These are phyloP conservation scores for Agrochola circellaris DNA, from an alignment of 2,888 invertebrate species.

Conservation along the genomic window DNA sequence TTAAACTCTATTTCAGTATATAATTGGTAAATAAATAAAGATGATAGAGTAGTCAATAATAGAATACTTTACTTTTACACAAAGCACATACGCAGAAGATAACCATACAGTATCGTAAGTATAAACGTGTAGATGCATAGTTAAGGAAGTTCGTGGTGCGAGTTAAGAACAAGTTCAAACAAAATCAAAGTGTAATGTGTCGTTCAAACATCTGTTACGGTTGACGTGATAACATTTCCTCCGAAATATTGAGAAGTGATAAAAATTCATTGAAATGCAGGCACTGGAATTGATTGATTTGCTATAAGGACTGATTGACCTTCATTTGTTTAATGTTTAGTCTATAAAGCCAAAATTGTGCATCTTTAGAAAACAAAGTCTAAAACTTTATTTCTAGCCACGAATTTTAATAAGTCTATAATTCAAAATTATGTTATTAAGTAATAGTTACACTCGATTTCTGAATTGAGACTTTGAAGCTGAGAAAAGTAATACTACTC, in stretches of 20 bases:
- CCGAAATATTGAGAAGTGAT: constrained; percentile 4
- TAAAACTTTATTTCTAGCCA: no score
- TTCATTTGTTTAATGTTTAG: neutral
- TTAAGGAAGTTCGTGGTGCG: constrained; percentile 27
- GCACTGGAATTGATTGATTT: neutral
- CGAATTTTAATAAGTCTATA: no score
- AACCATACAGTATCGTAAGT: neutral
- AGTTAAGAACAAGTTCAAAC: constrained; percentile 48
- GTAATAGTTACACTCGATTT: no score
- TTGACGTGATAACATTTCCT: constrained; percentile 21
- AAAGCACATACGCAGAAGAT: neutral
- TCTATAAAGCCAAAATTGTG: no score
- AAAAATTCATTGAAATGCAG: neutral
- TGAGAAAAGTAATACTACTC: no score
- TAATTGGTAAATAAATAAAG: no score
- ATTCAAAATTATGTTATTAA: no score
- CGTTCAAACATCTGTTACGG: constrained; percentile 45
- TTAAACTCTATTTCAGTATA: no score
- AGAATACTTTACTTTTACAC: no score
- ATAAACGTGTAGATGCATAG: constrained; percentile 3
- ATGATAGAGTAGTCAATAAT: no score
- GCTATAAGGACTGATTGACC: neutral
- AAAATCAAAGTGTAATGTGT: constrained; percentile 54
- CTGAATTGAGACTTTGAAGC: no score
- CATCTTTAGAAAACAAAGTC: no score